A percentile compares a stretch with the other conserved stretches of the same genome.
phyloP scores from a whole-genome alignment of 2,888 invertebrate species.

The Taenaris catops region DNA sequence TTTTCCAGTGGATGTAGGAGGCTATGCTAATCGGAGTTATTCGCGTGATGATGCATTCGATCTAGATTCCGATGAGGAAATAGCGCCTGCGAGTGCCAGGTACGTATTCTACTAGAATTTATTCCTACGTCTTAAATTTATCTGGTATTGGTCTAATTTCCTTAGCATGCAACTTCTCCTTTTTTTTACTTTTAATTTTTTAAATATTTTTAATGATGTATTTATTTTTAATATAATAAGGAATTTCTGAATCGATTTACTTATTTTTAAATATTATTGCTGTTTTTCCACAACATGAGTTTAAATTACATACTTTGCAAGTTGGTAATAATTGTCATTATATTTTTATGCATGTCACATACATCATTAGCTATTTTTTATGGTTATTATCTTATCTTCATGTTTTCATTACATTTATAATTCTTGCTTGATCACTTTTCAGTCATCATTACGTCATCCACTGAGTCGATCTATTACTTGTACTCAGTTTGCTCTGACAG shows the following conservation, averaged over 20 bases:
- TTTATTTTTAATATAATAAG: background rate
- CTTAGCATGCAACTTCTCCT: background rate
- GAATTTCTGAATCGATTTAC: too few relatives aligned
- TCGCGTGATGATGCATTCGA: slow-evolving; percentile 48
- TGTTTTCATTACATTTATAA: too few relatives aligned
- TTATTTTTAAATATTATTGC: too few relatives aligned
- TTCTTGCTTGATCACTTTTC: background rate
- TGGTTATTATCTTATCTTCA: too few relatives aligned
- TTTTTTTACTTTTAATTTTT: too few relatives aligned
- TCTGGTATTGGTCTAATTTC: too few relatives aligned
- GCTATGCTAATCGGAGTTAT: slow-evolving; percentile 56
- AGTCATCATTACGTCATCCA: background rate
- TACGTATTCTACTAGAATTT: slow-evolving; percentile 24
- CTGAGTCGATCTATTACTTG: slow-evolving; percentile 13
- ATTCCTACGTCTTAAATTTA: too few relatives aligned
- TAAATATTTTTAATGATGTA: background rate
- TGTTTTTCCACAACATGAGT: too few relatives aligned
- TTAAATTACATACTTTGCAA: too few relatives aligned
- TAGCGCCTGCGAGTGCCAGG: slow-evolving; percentile 44
- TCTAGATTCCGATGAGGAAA: slow-evolving; percentile 64
- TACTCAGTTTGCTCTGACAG: slow-evolving; percentile 10
- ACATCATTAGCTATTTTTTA: too few relatives aligned
- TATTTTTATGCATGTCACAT: too few relatives aligned
- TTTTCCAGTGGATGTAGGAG: slow-evolving; percentile 56
- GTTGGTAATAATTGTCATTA: too few relatives aligned